phyloP scores from a whole-genome alignment of 2,113 vertebrate genomes.

The Nannobrachium achirus region DNA sequence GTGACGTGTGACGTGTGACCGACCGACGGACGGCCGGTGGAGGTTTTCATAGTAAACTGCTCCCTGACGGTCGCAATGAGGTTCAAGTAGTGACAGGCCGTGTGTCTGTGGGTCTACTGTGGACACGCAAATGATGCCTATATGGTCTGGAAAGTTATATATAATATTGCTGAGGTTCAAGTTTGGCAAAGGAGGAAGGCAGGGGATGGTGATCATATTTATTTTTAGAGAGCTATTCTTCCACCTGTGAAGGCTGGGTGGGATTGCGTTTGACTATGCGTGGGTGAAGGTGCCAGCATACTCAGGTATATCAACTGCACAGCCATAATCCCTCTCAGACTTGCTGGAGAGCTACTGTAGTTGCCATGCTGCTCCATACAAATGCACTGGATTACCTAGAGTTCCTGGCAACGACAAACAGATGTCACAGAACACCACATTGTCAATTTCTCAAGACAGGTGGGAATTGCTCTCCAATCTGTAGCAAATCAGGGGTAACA shows the following conservation, averaged over 20 bases:
- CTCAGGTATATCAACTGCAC: slow-evolving; percentile 62
- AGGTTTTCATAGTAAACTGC: no score
- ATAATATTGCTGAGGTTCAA: slow-evolving; percentile 18
- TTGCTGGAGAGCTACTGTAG: slow-evolving; percentile 54
- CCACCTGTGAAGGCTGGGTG: slow-evolving; percentile 40
- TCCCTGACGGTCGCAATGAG: no score
- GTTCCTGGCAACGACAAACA: slow-evolving; percentile 57
- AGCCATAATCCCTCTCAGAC: slow-evolving; percentile 64
- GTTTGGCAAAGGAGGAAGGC: not conserved
- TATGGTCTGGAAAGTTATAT: no score
- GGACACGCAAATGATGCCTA: no score
- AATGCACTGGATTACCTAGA: slow-evolving; percentile 66
- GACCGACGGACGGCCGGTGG: no score
- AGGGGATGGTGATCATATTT: slow-evolving; percentile 30
- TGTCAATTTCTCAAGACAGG: slow-evolving; percentile 67
- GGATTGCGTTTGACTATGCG: slow-evolving; percentile 51
- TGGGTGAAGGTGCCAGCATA: slow-evolving; percentile 57
- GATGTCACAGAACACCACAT: slow-evolving; percentile 61
- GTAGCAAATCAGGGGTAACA: slow-evolving; percentile 46
- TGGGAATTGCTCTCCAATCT: slow-evolving; percentile 60
- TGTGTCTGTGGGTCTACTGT: no score
- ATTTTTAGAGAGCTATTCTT: slow-evolving; percentile 52
- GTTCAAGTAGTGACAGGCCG: no score
- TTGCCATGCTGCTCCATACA: slow-evolving; percentile 61
- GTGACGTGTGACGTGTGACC: no score